phyloP scores from a whole-genome alignment of 1,140 invertebrate genomes.

The Habropoda laboriosa region DNA sequence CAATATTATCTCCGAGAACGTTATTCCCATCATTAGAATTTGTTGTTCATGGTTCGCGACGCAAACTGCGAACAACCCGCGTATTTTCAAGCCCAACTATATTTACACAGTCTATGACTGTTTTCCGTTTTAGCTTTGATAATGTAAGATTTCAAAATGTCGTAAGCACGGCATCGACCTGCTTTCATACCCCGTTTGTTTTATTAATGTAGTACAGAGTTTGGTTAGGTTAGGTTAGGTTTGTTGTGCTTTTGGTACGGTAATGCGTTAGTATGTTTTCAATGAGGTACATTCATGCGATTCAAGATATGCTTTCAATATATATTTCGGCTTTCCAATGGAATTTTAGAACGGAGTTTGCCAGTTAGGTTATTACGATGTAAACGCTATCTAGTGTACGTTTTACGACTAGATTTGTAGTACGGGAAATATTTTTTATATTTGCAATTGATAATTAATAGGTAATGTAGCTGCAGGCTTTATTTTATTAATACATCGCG shows the following conservation, averaged over 20 bases:
- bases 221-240: constrained; percentile 19
- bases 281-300: background rate
- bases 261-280: background rate
- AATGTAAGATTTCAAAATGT: constrained; percentile 27
- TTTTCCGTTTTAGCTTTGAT: background rate
- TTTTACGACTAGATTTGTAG: background rate
- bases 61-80: too few relatives aligned
- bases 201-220: background rate
- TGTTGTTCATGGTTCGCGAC: background rate
- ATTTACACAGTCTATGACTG: background rate
- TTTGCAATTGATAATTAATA: background rate
- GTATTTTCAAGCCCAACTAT: background rate
- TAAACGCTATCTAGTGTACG: constrained; percentile 5
- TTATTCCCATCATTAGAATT: background rate
- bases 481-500: background rate
- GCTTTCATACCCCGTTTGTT: background rate
- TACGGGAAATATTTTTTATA: background rate
- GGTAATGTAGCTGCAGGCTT: background rate
- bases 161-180: background rate
- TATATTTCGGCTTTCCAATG: background rate
- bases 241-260: background rate
- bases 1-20: background rate
- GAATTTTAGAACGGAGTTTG: background rate
- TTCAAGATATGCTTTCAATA: background rate
- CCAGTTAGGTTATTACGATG: background rate